These are phyloP conservation scores for Cataglyphis rosenhaueri DNA, from an alignment of 2,888 invertebrate genomes.

Conservation along the genomic window DNA sequence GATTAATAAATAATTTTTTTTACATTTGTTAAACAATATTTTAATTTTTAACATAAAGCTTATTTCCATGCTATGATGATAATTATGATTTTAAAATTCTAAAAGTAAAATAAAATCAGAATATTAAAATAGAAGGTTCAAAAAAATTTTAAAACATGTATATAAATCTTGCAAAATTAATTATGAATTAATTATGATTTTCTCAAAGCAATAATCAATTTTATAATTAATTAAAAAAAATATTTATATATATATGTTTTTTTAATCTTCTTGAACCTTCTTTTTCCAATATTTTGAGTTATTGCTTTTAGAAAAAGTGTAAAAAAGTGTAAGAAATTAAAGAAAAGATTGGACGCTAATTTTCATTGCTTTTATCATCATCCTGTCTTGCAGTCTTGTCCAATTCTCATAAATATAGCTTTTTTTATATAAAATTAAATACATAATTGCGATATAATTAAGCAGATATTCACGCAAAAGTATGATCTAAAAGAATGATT, in stretches of 20 bases:
- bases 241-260: neutral
- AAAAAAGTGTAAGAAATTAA: neutral
- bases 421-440: conserved; percentile 23
- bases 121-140: conserved; percentile 17
- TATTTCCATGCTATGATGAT: conserved; percentile 74
- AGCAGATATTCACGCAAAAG: neutral
- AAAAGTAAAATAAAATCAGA: conserved; percentile 20
- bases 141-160: neutral
- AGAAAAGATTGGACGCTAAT: neutral
- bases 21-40: conserved; percentile 16
- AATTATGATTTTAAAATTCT: neutral
- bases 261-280: conserved; percentile 2
- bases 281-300: conserved; percentile 21
- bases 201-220: too few relatives aligned
- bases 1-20: neutral
- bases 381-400: neutral
- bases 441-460: conserved; percentile 28
- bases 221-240: neutral
- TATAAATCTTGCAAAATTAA: neutral
- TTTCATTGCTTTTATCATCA: conserved; percentile 1
- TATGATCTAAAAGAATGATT: neutral
- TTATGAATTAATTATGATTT: conserved; percentile 1
- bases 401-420: neutral
- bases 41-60: conserved; percentile 56
- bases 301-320: conserved; percentile 1